Conservation (phyloP, 2,888 invertebrate species). For the Epinotia nisella region DNA sequence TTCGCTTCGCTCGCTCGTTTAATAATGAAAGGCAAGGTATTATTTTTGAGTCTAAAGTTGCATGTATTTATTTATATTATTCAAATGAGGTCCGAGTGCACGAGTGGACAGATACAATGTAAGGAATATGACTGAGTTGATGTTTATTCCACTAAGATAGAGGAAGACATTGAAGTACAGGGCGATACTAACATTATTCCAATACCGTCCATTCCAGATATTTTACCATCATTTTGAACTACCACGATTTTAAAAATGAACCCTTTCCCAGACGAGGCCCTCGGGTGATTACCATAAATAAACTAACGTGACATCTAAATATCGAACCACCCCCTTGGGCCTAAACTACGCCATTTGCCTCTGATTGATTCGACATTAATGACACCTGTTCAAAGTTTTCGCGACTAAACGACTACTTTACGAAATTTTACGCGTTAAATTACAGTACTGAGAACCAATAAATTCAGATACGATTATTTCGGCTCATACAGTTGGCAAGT, state of each 20-base stretch:
- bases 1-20: too few relatives aligned
- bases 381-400: conserved; percentile 70
- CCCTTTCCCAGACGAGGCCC: conserved; percentile 37
- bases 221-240: neutral
- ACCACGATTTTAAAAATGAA: conserved; percentile 4
- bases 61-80: too few relatives aligned
- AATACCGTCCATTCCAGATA: neutral
- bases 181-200: too few relatives aligned
- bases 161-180: too few relatives aligned
- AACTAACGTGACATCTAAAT: conserved; percentile 57
- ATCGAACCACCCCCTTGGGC: conserved; percentile 56
- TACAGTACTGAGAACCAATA: conserved; percentile 65
- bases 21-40: too few relatives aligned
- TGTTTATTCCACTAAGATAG: too few relatives aligned
- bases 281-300: conserved; percentile 71
- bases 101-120: too few relatives aligned
- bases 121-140: too few relatives aligned
- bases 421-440: conserved; percentile 73
- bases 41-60: too few relatives aligned
- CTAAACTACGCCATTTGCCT: conserved; percentile 59
- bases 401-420: conserved; percentile 67
- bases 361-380: conserved; percentile 81
- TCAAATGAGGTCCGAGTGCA: too few relatives aligned
- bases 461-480: conserved; percentile 72
- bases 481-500: conserved; percentile 62